Conservation (phyloP, 92 coral and sea anemone genomes). For the Phenganax stokvisi region DNA sequence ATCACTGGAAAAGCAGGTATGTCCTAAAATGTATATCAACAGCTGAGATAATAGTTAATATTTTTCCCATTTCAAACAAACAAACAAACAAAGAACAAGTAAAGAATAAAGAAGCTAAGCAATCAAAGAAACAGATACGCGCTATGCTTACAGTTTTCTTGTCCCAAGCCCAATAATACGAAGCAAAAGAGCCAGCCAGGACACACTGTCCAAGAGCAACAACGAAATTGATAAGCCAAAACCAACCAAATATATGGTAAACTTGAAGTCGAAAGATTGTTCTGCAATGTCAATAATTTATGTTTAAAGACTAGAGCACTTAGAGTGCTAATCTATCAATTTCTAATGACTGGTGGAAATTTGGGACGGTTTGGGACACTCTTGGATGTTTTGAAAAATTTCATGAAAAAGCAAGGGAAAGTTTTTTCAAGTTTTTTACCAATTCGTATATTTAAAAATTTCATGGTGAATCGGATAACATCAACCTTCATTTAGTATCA, state of each 20-base stretch:
- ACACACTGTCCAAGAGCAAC: constrained; percentile 91
- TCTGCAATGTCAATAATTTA: constrained; percentile 23
- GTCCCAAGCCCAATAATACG: constrained; percentile 96
- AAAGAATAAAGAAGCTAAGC: too few species aligned
- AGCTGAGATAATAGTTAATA: neutral
- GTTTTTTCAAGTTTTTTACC: too few species aligned
- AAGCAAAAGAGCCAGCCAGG: constrained; percentile 93
- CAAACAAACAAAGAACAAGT: too few species aligned
- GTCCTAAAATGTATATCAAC: constrained; percentile 15
- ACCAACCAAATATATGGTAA: constrained; percentile 95
- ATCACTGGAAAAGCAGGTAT: constrained; percentile 31
- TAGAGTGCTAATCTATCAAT: too few species aligned
- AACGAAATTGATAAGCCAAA: constrained; percentile 94
- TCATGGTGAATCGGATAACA: too few species aligned
- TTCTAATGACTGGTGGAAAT: too few species aligned
- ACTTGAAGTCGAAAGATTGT: constrained; percentile 89
- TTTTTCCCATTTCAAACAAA: neutral
- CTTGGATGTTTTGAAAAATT: too few species aligned
- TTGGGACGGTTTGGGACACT: too few species aligned
- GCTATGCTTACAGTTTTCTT: constrained; percentile 71
- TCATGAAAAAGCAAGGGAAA: too few species aligned
- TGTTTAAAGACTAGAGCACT: too few species aligned
- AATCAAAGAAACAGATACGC: neutral
- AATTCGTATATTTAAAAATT: too few species aligned
- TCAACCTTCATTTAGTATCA: too few species aligned